Evolutionary conservation across 2,113 vertebrate genomes (phyloP), one percentile per base, ranked within the genome.

Genomic region (Corvus hawaiiensis): DNA sequence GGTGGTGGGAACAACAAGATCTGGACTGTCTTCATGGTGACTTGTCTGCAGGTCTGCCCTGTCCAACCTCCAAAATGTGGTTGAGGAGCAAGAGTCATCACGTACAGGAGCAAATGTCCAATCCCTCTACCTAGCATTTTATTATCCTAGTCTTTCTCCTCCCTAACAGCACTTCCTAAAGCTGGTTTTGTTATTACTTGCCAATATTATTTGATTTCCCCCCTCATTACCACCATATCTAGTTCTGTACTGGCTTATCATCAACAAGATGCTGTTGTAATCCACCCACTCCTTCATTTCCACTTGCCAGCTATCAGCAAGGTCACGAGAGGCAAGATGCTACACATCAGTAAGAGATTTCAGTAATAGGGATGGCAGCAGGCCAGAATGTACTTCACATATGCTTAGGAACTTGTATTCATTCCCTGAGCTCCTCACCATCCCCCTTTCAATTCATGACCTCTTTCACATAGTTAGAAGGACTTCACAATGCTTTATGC

Each of bases 271-370:
- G 9, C 52, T 87, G 35, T 63, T 90, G 80, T 78, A 82, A 94
- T 89, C 86, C 77, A 68, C 89, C 89, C 80, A 81, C 77, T 56
- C 69, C n/a, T 91, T 88, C 61, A 49, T 63, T 96, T 89, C 80
- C 80, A 68, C 77, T 92, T 95, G 82, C 75, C 48, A 84, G 56
- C 72, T 91, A 83, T 88, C 85, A 92, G 75, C 94, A 90, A 84
- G 92, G 92, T 92, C 5, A 1, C 68, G 68, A 52, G 69, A 96
- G 73, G 80, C 94, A 95, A 97, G 95, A 96, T 96, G 96, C 89
- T 93, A 89, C 68, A 72, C 91, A 78, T 96, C 92, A 95, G 52
- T 86, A 86, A 64, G 52, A 87, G 75, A 88, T 80, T 84, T 90
- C 64, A 68, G 85, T 84, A 92, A 81, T 16, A 88, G 52, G 59